Evolutionary conservation across 23 tunicate species (phyloP).

Genomic region (Ascidia mentula): DNA sequence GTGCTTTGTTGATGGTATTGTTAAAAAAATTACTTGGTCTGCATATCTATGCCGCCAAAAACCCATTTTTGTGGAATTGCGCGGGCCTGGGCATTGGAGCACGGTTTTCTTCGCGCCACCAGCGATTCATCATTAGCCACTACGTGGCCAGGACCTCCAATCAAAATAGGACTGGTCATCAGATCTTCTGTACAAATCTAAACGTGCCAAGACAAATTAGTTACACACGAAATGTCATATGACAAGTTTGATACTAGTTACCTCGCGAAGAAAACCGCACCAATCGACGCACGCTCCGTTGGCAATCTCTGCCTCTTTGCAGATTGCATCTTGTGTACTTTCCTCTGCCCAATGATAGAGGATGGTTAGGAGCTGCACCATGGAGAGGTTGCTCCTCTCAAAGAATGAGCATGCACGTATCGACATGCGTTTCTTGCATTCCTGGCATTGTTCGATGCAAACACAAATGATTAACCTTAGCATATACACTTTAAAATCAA

Average conservation of each 20-base stretch:
- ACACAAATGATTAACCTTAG: too few species aligned
- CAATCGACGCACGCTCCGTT: not conserved
- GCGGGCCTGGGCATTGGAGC: conserved; percentile 6
- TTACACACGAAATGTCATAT: not conserved
- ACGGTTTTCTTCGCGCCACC: conserved; percentile 14
- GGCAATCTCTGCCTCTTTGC: not conserved
- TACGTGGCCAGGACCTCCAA: conserved; percentile 8
- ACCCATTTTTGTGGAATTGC: conserved; percentile 9
- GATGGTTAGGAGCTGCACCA: not conserved
- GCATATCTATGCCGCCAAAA: conserved; percentile 13
- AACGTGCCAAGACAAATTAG: not conserved
- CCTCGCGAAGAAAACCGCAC: not conserved
- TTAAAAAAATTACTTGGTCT: not conserved
- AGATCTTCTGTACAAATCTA: not conserved
- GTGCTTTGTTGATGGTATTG: not conserved
- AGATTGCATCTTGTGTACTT: not conserved
- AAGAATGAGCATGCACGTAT: too few species aligned
- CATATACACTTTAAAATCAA: too few species aligned
- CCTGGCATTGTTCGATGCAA: too few species aligned
- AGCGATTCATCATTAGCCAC: conserved; percentile 12
- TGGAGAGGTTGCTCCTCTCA: too few species aligned
- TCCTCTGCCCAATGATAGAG: not conserved
- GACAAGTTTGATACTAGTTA: not conserved
- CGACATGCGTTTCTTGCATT: too few species aligned
- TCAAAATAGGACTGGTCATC: not conserved